Percentiles rank a stretch among this genome's conserved stretches.
Conservation (phyloP, 2,888 invertebrate genomes). For the Idaea dimidiata region DNA sequence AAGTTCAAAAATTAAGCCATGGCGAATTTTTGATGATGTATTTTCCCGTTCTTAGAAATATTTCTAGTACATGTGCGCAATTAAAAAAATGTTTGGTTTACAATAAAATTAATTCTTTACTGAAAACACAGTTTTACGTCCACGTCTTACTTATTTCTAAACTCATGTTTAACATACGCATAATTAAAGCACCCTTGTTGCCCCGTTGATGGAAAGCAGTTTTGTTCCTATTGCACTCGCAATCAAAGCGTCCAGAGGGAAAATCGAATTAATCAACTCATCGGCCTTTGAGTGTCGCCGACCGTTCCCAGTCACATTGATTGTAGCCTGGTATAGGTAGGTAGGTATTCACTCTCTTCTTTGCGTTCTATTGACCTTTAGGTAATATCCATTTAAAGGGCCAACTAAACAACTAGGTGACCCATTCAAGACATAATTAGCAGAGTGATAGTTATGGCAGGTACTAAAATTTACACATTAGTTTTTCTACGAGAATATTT, state of each 20-base stretch:
- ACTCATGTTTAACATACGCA: conserved; percentile 18
- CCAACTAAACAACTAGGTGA: conserved; percentile 30
- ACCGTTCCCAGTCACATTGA: conserved; percentile 54
- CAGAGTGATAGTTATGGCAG: neutral
- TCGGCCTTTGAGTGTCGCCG: conserved; percentile 62
- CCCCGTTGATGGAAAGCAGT: conserved; percentile 44
- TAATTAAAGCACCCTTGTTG: conserved; percentile 31
- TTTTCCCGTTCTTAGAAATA: too few relatives aligned
- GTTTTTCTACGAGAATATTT: neutral
- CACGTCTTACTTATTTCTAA: neutral
- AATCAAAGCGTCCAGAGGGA: conserved; percentile 66
- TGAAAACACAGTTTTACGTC: neutral
- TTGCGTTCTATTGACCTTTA: neutral
- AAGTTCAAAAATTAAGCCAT: too few relatives aligned
- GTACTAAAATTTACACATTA: neutral
- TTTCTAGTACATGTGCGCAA: too few relatives aligned
- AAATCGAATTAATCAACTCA: conserved; percentile 71
- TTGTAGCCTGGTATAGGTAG: conserved; percentile 35
- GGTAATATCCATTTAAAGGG: neutral
- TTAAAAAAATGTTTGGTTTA: too few relatives aligned
- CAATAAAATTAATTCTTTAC: neutral
- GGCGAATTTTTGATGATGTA: too few relatives aligned
- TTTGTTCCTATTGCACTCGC: conserved; percentile 51
- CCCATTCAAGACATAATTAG: neutral
- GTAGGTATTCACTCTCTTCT: neutral